Evolutionary conservation across 2,888 invertebrate genomes (phyloP), one percentile per base, ranked within the genome.

Genomic region (Zygothrica quintamaculata): DNA sequence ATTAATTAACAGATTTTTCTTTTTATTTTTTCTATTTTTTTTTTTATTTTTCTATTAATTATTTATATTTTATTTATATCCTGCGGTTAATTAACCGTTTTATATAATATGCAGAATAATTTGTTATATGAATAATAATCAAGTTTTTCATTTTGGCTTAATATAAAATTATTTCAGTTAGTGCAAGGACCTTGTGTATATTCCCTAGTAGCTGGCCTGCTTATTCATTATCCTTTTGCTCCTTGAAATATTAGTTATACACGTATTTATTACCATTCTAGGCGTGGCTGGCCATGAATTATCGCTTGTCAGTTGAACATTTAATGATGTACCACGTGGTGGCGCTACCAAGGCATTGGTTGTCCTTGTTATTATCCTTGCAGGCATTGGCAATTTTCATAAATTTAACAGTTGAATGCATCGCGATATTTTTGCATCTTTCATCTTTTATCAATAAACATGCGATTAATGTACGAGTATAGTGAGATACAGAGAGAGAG

Each of bases 311-410:
- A 77, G 85, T 84, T 87, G 80, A 81, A 84, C 80, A 71, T 87
- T 81, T 81, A 81, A 81, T 81, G 87, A 87, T 87, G 81, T 80
- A 86, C 87, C 74, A 64, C n/a, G n/a, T n/a, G n/a, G n/a, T n/a
- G n/a, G n/a, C n/a, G 69, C 47, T 43, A 25, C 31, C 6, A 13
- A 22, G 34, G 62, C 76, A 74, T 77, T 70, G 76, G 65, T 44
- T 53, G 48, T 52, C 13, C 46, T 42, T 34, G 39, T 22, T 22
- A 22, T 36, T 5, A 7, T 36, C 36, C 29, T 31, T 44, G 46
- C 42, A 59, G 82, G 71, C 86, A 62, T 29, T 51, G 80, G 84
- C 62, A 80, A 87, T 84, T 84, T 84, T 84, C 80, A 86, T 84
- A 86, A 87, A 84, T 84, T 85, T 77, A 84, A 87, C 84, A 74